Evolutionary conservation across 2,797 vertebrate genomes (phyloP).

Genomic region (Gadopsis bispinosus): DNA sequence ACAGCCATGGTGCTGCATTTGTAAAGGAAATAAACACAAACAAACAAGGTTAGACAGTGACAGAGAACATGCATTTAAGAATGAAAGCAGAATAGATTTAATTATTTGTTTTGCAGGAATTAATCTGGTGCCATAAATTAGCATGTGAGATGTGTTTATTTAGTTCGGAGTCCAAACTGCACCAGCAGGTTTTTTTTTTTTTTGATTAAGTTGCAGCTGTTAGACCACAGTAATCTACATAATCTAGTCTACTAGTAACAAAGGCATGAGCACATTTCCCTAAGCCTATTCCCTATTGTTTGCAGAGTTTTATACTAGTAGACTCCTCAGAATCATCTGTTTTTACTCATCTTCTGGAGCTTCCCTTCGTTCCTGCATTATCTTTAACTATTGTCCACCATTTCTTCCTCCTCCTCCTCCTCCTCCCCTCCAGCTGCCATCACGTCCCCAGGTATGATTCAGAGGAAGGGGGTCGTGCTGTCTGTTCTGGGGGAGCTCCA

Average conservation of each 20-base stretch:
- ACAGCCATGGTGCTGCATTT: neutral
- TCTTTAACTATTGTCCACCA: neutral
- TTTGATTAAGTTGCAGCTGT: constrained; percentile 17
- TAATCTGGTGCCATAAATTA: neutral
- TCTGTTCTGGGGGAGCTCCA: constrained; percentile 92
- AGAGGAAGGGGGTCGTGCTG: constrained; percentile 89
- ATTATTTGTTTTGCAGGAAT: neutral
- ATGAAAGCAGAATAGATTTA: neutral
- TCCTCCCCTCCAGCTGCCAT: constrained; percentile 9
- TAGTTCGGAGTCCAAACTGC: neutral
- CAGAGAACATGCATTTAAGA: neutral
- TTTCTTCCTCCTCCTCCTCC: neutral
- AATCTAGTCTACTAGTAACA: constrained; percentile 16
- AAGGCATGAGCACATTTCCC: neutral
- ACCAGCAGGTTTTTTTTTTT: neutral
- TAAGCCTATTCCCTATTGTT: neutral
- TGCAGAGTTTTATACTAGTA: neutral
- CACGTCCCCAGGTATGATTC: constrained; percentile 87
- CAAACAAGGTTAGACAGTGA: too few relatives aligned
- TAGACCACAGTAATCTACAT: constrained; percentile 4
- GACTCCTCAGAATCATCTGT: neutral
- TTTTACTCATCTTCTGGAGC: neutral
- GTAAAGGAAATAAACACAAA: neutral
- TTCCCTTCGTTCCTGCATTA: neutral
- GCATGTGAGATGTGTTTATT: neutral